Base-by-base conservation (phyloP, 2,797 vertebrate species). In the Taenioides sp. region DNA sequence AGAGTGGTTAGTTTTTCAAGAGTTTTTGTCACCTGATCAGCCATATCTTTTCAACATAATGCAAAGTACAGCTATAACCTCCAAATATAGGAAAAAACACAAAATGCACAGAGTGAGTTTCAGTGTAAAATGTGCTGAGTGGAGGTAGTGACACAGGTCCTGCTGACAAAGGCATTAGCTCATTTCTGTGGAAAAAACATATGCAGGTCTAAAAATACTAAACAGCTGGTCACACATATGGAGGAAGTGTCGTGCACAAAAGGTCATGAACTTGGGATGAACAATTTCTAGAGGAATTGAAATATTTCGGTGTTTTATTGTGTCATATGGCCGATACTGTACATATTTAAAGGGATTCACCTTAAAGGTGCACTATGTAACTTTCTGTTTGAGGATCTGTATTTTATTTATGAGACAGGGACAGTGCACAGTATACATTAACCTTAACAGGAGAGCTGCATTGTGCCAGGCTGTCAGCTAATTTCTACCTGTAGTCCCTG, bases 91-190 rank as follows among this genome's bases (percentile, higher is more conserved):
- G 40, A 43, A 23, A 43, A 22, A 22, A 63, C 9, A 40, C 31
- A 62, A 62, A 37, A 40, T 63, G 61, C 61, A 63, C 40, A 63
- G 61, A 40, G 22, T 23, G 61, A 43, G 61, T 63, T 63, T 63
- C 37, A 4, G 20, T 14, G 61, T 63, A 16, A 23, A 63, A 63
- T 63, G 34, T 63, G 61, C 61, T 63, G 61, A 63, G 34, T 23
- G 9, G n/a, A 43, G 34, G 34, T 63, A 23, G n/a, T 63, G 61
- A 63, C 61, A 63, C 61, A 63, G 22, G n/a, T 63, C 34, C 60
- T 43, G 61, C 61, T 63, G 61, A 63, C 61, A 23, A 3, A 17
- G 14, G 61, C 61, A 16, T 63, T 63, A 43, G 27, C 28, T 62
- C 31, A 62, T 62, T 37, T 34, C 31, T 63, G 34, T 63, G 61